Evolutionary conservation across 1,140 invertebrate species (phyloP), one percentile per base, ranked within the genome.

Genomic region (Phymorhynchus buccinoides): DNA sequence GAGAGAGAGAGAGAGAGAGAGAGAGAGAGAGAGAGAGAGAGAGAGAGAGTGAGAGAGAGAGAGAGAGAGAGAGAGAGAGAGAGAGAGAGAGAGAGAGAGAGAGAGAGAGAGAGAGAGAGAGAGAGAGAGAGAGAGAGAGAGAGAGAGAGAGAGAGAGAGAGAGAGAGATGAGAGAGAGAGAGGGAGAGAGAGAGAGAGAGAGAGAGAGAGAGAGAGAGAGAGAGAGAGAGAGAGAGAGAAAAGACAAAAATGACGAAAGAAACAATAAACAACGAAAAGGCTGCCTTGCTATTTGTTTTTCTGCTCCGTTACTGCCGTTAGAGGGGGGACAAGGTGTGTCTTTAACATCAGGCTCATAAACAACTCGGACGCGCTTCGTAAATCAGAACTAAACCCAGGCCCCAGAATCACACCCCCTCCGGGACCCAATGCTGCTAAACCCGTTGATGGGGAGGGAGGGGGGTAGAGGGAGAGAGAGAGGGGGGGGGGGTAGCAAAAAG

Each of bases 271-370:
- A 14, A 71, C 14, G n/a, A n/a, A 18, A 12, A 48, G 16, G 14
- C 32, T 44, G 42, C 41, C 32, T 1, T 30, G 39, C 18, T 79
- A 79, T 79, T 79, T 79, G 77, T 79, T 79, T 79, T 79, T 79
- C 77, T 79, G 77, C 77, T 52, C n/a, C 77, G 77, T 56, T 79
- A 30, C 42, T 52, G 44, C 41, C 77, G 30, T 79, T 56, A 37
- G 27, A 56, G 32, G 52, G 77, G 12, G 3, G 41, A 39, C 27
- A 52, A 39, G 37, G 77, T 79, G 37, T 79, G 77, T 22, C 39
- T 79, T 79, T 79, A 79, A 56, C 77, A 79, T 79, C 77, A 79
- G 48, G 77, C 42, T 79, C 77, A 79, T 79, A 79, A 79, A 79
- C 77, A 79, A 79, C 39, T 52, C 77, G 35, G 77, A 48, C 52